phyloP scores from a whole-genome alignment of 2,113 vertebrate species.

The Heterochromis multidens region DNA sequence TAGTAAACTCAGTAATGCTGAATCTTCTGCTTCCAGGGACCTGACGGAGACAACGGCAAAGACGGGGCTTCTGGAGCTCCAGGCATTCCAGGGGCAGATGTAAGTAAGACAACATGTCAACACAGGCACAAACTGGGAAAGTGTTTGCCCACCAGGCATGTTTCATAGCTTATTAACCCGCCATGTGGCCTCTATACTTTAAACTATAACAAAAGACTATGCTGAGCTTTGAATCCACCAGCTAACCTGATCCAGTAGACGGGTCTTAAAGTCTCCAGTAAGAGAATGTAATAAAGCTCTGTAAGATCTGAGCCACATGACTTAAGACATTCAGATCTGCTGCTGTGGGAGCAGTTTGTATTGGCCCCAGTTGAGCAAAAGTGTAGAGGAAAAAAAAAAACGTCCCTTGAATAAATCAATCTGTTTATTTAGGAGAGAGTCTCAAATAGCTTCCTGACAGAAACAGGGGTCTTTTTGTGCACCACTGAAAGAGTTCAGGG shows the following conservation, averaged over 20 bases:
- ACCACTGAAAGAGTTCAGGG: background rate
- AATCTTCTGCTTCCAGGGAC: constrained; percentile 75
- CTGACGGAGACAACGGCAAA: constrained; percentile 83
- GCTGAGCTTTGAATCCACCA: background rate
- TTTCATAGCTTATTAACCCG: background rate
- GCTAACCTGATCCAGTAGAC: background rate
- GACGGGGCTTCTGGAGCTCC: constrained; percentile 81
- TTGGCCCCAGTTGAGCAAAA: constrained; percentile 28
- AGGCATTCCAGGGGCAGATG: constrained; percentile 88
- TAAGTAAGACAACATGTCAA: constrained; percentile 46
- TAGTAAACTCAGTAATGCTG: background rate
- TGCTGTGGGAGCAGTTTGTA: constrained; percentile 44
- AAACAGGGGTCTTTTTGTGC: constrained; percentile 75
- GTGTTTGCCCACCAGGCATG: background rate
- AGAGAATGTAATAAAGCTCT: background rate
- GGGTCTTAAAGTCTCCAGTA: background rate
- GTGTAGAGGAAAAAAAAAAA: background rate
- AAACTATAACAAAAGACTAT: background rate
- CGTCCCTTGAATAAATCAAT: constrained; percentile 35
- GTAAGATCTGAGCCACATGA: constrained; percentile 10
- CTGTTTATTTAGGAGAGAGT: constrained; percentile 44
- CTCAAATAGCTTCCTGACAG: constrained; percentile 51
- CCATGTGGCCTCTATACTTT: background rate
- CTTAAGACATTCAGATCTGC: constrained; percentile 16
- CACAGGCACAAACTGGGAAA: background rate